Base-by-base conservation (phyloP, 2,797 vertebrate genomes). In the Gambusia yucatana region DNA sequence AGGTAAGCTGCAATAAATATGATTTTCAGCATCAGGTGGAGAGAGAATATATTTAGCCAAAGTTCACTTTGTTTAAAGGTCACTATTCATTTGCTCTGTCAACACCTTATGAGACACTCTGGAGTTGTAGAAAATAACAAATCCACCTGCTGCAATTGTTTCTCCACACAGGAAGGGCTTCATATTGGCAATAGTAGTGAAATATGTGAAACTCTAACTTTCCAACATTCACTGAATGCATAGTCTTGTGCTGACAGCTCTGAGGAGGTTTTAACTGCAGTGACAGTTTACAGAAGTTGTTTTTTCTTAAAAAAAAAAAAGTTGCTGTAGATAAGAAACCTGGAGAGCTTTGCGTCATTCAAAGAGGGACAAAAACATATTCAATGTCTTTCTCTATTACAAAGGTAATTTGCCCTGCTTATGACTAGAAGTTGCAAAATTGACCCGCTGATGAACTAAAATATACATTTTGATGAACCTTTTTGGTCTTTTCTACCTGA, bases 1-100 rank as follows among this genome's bases (percentile, higher is more conserved):
- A 99, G 97, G 98, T 99, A 94, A 96, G 94, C 50, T 57, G 41
- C 36, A 36, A 20, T 61, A 65, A 67, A 39, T 3, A 14, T 10
- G n/a, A 65, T 7, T 77, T 44, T 59, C 16, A 11, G 73, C 48
- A 39, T 39, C 13, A 30, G 57, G 14, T 44, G 20, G 16, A 28
- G 14, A 7, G 14, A 9, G 8, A 30, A 13, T 74, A 36, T 59
- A n/a, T 63, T 72, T 44, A 59, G 20, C 5, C 39, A 17, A 44
- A 76, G 59, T 39, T 43, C 59, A 72, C 47, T 36, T 43, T 78
- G 52, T 75, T 47, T 16, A 36, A n/a, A 70, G 70, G n/a, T 7
- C 77, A 80, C 3, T 71, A 25, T 22, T 76, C 61, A 76, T 76
- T 65, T 76, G 59, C 30, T 65, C 74, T 65, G 43, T 47, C 74